Percentiles rank a stretch among this genome's conserved stretches.
Conservation (phyloP, 2,797 vertebrate genomes). For the Pipistrellus nathusii region DNA sequence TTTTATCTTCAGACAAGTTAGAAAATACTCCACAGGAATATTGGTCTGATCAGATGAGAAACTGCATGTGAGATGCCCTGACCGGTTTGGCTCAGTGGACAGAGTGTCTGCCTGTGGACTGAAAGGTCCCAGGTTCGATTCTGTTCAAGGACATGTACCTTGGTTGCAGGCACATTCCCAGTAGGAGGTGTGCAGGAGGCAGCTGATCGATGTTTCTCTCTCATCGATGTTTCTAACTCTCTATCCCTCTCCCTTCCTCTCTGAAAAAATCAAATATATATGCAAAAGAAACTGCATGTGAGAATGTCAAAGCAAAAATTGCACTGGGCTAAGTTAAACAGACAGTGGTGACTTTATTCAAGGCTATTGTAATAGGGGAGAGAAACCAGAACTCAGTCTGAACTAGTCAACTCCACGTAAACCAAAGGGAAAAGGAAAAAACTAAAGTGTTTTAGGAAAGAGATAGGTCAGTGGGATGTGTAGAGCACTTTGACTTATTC, state of each 20-base stretch:
- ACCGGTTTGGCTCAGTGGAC: no score
- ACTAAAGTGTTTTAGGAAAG: background rate
- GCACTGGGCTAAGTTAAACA: background rate
- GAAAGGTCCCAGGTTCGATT: no score
- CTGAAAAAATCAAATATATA: no score
- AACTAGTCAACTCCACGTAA: background rate
- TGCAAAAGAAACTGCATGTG: background rate
- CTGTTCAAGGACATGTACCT: no score
- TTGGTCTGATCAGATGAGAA: background rate
- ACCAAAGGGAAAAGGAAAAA: background rate
- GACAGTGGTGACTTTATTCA: background rate
- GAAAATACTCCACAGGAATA: background rate
- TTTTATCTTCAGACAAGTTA: constrained; percentile 20
- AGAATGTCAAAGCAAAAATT: background rate
- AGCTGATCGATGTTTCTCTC: no score
- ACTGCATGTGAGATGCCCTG: background rate
- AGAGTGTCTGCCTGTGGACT: no score
- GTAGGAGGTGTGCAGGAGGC: no score
- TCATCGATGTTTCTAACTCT: no score
- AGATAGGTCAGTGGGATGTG: background rate
- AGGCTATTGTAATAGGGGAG: background rate
- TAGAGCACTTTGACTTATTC: background rate
- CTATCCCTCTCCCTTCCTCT: no score
- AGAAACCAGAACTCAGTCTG: background rate
- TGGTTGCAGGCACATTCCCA: no score